These are phyloP conservation scores for Sycophila texana DNA, from an alignment of 2,888 invertebrate species.

Conservation along the genomic window DNA sequence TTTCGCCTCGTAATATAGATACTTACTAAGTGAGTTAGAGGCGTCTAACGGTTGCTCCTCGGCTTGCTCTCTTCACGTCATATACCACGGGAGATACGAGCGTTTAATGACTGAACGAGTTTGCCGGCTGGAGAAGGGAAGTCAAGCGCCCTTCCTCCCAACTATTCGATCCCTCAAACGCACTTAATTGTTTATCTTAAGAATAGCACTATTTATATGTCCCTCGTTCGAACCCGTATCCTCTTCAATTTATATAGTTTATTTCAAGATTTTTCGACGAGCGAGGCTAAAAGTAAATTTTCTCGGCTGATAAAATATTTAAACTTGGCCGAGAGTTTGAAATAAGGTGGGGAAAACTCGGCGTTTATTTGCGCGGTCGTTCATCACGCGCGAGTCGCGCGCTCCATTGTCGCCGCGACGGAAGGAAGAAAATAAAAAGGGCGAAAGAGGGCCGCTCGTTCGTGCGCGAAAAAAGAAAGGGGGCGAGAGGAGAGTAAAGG, in stretches of 20 bases:
- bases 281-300: too few relatives aligned
- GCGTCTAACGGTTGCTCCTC: constrained; percentile 23
- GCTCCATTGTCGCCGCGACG: constrained; percentile 19
- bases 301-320: too few relatives aligned
- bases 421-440: constrained; percentile 47
- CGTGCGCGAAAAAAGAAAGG: constrained; percentile 54
- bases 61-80: constrained; percentile 6
- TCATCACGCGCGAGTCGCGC: neutral
- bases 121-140: neutral
- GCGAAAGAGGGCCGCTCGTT: constrained; percentile 38
- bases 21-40: constrained; percentile 47
- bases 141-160: neutral
- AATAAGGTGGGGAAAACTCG: neutral
- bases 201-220: neutral
- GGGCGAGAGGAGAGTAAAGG: constrained; percentile 54
- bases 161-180: constrained; percentile 25
- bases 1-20: constrained; percentile 42
- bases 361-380: constrained; percentile 26
- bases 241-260: too few relatives aligned
- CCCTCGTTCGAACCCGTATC: neutral
- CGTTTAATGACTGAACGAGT: constrained; percentile 37
- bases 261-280: too few relatives aligned
- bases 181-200: constrained; percentile 12
- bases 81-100: constrained; percentile 11
- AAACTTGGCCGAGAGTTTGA: too few relatives aligned